Conservation (phyloP, 2,888 invertebrate genomes). For the Ichneumon xanthorius region DNA sequence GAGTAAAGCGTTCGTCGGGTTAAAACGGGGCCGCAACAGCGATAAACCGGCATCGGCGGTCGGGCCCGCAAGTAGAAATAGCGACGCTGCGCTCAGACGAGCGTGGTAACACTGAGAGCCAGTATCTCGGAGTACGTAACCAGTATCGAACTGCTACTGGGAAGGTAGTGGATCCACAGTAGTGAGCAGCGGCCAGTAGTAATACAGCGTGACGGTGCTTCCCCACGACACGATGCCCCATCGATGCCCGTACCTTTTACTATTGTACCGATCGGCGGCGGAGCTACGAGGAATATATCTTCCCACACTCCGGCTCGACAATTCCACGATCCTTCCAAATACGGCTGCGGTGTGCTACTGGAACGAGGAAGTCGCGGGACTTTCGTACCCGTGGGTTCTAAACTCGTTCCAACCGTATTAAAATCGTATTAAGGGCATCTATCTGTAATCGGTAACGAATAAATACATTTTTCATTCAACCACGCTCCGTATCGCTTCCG, state of each 20-base stretch:
- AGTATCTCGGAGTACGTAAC: slow-evolving; percentile 27
- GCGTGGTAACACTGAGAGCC: slow-evolving; percentile 22
- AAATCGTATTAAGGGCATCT: slow-evolving; percentile 64
- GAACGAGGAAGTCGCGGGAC: slow-evolving; percentile 62
- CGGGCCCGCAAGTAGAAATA: slow-evolving; percentile 74
- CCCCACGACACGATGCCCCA: slow-evolving; percentile 39
- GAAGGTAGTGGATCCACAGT: neutral
- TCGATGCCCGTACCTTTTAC: slow-evolving; percentile 45
- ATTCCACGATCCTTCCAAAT: slow-evolving; percentile 66
- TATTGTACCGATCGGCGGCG: slow-evolving; percentile 48
- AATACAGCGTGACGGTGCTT: slow-evolving; percentile 57
- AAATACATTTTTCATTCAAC: slow-evolving; percentile 46
- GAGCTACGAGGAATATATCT: slow-evolving; percentile 56
- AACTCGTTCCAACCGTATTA: slow-evolving; percentile 47
- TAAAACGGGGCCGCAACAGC: neutral
- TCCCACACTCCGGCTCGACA: slow-evolving; percentile 65
- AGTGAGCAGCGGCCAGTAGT: slow-evolving; percentile 1
- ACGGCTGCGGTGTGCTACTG: slow-evolving; percentile 53
- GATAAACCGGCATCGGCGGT: slow-evolving; percentile 42
- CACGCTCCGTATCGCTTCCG: slow-evolving; percentile 3
- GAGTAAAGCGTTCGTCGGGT: slow-evolving; percentile 30
- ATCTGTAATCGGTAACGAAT: slow-evolving; percentile 25
- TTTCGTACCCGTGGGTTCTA: slow-evolving; percentile 16
- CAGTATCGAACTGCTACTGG: neutral
- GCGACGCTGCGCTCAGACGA: slow-evolving; percentile 73